Base-by-base conservation (phyloP, 2,888 invertebrate genomes). In the Habroteleia sp. region DNA sequence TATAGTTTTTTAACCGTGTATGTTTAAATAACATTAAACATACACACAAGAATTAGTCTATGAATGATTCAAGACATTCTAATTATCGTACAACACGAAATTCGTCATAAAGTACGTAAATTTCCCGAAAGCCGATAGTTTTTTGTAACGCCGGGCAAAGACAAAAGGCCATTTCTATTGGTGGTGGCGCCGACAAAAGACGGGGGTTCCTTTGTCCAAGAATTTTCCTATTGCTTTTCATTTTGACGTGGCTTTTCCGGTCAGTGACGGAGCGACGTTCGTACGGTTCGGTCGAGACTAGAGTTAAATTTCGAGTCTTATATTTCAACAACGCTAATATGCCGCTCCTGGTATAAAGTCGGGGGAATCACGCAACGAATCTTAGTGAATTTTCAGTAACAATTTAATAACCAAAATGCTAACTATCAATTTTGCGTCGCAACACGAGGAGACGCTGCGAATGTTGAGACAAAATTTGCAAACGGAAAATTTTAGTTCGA, bases 381-480 rank as follows among this genome's bases (percentile, higher is more conserved):
- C 7, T 27, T 33, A 33, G 2, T 11, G 3, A n/a, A 11, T 33
- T 10, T 27, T 3, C 1, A 27, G n/a, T 7, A 27, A 27, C 4
- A 27, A 27, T 27, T 27, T 27, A n/a, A 7, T 7, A 27, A 5
- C 7, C 27, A 17, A 16, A 41, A 56, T 56, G 42, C 16, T 56
- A 29, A 27, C 54, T 1, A 41, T 54, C 1, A 54, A 29, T 29
- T 42, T 31, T 10, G 33, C 42, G 4, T 41, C 20, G 3, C 41
- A 13, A 29, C 41, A 42, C 39, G 42, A 56, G 6, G 31, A 56
- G 11, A 56, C 42, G 56, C 23, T 56, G 13, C 42, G 56, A 7
- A 31, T 6, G 1, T 25, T 56, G 13, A 56, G 31, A 20, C 16
- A 42, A 13, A 56, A 56, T 56, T 23, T 56, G 3, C 56, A 42